Evolutionary conservation across 1,140 invertebrate genomes (phyloP).

Genomic region (Anadara kagoshimensis): DNA sequence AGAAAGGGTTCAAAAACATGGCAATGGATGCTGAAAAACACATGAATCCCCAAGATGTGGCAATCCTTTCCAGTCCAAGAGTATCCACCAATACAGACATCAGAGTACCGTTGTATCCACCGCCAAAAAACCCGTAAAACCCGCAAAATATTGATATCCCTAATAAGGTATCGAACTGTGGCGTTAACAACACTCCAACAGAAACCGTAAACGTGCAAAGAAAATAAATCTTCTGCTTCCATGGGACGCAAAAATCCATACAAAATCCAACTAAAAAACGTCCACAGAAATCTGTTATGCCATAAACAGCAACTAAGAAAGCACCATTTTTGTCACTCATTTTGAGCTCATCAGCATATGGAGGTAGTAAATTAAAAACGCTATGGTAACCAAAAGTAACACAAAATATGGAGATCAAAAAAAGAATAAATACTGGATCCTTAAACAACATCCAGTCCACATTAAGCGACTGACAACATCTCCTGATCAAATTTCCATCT

Average conservation of each 20-base stretch:
- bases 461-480: too few species aligned
- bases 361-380: constrained; percentile 54
- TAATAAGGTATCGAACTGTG: constrained; percentile 1
- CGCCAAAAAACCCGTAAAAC: constrained; percentile 30
- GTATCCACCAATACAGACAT: constrained; percentile 14
- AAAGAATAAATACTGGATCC: constrained; percentile 50
- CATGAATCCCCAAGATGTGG: constrained; percentile 31
- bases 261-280: constrained; percentile 56
- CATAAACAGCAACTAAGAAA: constrained; percentile 49
- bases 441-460: constrained; percentile 48
- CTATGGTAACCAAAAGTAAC: constrained; percentile 48
- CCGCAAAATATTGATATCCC: constrained; percentile 4
- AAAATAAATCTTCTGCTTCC: constrained; percentile 9
- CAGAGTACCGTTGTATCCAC: constrained; percentile 33
- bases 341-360: constrained; percentile 40
- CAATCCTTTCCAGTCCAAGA: constrained; percentile 25
- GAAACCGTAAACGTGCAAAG: not conserved
- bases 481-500: too few species aligned
- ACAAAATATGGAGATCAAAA: constrained; percentile 38
- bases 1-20: constrained; percentile 25
- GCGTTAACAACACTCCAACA: constrained; percentile 15
- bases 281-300: constrained; percentile 51
- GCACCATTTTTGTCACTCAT: constrained; percentile 38
- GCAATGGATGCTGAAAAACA: constrained; percentile 26
- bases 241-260: constrained; percentile 34